These are phyloP conservation scores for Bettongia penicillata DNA, from an alignment of 2,113 vertebrate genomes.

Conservation along the genomic window DNA sequence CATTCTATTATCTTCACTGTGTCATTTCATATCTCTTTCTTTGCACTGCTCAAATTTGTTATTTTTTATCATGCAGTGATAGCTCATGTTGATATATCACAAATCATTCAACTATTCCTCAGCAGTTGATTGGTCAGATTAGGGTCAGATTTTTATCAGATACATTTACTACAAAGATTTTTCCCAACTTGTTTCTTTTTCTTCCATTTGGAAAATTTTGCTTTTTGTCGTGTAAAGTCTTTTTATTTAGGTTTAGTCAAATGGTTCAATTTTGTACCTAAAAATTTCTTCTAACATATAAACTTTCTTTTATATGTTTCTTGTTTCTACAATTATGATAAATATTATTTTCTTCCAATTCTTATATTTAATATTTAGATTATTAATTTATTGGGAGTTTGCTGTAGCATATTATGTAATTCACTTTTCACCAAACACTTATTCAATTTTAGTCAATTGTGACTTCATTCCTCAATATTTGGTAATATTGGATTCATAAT, in stretches of 20 bases:
- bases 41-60: neutral
- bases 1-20: neutral
- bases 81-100: neutral
- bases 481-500: neutral
- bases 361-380: neutral
- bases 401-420: neutral
- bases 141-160: neutral
- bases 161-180: neutral
- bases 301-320: neutral
- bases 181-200: neutral
- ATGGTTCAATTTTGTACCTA: neutral
- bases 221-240: neutral
- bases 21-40: neutral
- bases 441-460: neutral
- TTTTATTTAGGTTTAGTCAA: neutral
- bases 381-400: neutral
- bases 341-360: neutral
- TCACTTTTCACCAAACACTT: neutral
- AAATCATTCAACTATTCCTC: neutral
- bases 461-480: neutral
- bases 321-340: neutral
- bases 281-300: neutral
- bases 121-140: neutral
- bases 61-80: neutral
- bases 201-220: neutral